Evolutionary conservation across 2,888 invertebrate genomes (phyloP).

Genomic region (Gisinianus flammeolus): DNA sequence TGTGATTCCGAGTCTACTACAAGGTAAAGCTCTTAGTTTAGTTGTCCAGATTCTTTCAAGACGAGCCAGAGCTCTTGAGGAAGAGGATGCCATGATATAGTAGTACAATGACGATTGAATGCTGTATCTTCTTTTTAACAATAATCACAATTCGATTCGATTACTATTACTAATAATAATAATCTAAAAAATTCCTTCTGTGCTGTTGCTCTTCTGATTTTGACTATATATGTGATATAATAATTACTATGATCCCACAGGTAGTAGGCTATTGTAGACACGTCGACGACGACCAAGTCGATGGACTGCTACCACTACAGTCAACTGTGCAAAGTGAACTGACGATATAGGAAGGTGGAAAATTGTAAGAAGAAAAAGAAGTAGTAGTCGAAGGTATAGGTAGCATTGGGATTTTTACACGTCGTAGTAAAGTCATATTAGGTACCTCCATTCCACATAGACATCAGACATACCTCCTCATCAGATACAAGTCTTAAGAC

Average conservation of each 20-base stretch:
- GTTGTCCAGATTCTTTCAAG: conserved; percentile 38
- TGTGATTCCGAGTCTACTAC: not conserved
- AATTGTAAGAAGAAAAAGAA: not conserved
- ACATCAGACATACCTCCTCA: not conserved
- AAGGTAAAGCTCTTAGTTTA: conserved; percentile 32
- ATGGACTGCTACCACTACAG: not conserved
- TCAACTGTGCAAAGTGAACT: conserved; percentile 11
- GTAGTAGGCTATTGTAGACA: not conserved
- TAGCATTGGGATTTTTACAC: not conserved
- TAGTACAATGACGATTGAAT: not conserved
- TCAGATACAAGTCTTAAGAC: not conserved
- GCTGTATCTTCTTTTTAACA: too few species aligned
- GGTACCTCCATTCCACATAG: not conserved
- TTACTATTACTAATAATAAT: too few species aligned
- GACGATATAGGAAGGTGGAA: not conserved
- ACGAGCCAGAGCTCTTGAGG: conserved; percentile 32
- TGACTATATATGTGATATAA: not conserved
- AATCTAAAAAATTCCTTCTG: too few species aligned
- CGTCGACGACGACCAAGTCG: conserved; percentile 11
- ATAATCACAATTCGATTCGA: too few species aligned
- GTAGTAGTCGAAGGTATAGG: not conserved
- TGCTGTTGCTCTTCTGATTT: too few species aligned
- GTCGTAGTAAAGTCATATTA: not conserved
- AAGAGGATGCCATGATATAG: conserved; percentile 21
- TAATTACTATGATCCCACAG: too few species aligned